Evolutionary conservation across 2,888 invertebrate species (phyloP).

Genomic region (Troilus luridus): DNA sequence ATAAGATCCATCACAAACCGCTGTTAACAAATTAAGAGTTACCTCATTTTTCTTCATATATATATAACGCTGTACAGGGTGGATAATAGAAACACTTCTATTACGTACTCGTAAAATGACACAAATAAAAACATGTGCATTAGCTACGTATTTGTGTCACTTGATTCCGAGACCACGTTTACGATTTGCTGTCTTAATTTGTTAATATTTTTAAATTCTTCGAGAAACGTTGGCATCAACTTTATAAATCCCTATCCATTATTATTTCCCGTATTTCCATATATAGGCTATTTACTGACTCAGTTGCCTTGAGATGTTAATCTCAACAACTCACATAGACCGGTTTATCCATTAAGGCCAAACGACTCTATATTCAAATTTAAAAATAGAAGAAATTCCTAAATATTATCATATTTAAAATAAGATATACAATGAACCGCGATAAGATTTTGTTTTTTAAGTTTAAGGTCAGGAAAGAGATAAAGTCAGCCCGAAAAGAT

Average conservation of each 20-base stretch:
- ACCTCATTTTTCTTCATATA: neutral
- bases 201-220: neutral
- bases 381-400: neutral
- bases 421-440: neutral
- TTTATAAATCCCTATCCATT: neutral
- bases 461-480: neutral
- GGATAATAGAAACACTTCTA: too few relatives aligned
- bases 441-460: neutral
- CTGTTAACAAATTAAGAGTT: too few relatives aligned
- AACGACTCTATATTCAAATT: slow-evolving; percentile 5
- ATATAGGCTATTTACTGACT: slow-evolving; percentile 1
- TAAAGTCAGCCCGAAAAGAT: neutral
- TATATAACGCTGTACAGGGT: neutral
- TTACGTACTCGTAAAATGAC: neutral
- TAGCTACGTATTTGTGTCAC: neutral
- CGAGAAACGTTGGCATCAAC: neutral
- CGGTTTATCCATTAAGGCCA: slow-evolving; percentile 14
- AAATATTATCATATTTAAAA: neutral
- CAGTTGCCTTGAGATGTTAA: slow-evolving; percentile 5
- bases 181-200: neutral
- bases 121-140: neutral
- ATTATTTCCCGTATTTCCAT: slow-evolving; percentile 21
- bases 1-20: too few relatives aligned
- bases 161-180: neutral
- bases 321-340: neutral